phyloP scores from a whole-genome alignment of 2,888 invertebrate species.

The Sphaerophoria rueppellii region DNA sequence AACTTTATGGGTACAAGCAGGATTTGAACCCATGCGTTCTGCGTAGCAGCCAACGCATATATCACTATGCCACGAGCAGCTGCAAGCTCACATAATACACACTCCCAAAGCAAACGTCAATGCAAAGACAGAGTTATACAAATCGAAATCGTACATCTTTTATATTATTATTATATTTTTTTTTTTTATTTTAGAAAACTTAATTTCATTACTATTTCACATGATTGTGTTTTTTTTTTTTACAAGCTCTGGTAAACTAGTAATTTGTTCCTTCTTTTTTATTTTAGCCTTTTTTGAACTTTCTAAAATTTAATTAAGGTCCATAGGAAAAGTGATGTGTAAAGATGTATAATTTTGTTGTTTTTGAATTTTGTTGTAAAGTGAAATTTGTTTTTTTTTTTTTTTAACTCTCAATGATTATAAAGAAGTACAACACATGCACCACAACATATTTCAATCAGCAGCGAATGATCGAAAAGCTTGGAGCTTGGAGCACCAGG shows the following conservation, averaged over 20 bases:
- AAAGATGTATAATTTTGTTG: conserved; percentile 43
- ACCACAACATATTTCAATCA: conserved; percentile 64
- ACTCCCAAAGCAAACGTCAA: too few species aligned
- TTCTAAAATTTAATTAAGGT: conserved; percentile 52
- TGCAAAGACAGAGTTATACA: too few species aligned
- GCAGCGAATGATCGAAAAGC: conserved; percentile 69
- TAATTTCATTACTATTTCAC: conserved; percentile 62
- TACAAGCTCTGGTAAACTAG: conserved; percentile 68
- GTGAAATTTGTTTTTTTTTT: neutral
- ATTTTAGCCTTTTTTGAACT: conserved; percentile 22
- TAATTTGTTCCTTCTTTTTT: conserved; percentile 15
- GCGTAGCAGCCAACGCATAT: too few species aligned
- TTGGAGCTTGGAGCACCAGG: conserved; percentile 72
- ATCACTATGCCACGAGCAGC: too few species aligned
- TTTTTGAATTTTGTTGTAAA: conserved; percentile 48
- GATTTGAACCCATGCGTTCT: too few species aligned
- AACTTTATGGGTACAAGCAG: too few species aligned
- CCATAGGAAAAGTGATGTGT: conserved; percentile 64
- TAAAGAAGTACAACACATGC: conserved; percentile 65
- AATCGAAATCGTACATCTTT: too few species aligned
- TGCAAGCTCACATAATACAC: too few species aligned
- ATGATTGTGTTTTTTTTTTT: conserved; percentile 47
- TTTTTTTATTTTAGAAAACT: conserved; percentile 61
- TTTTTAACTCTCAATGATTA: conserved; percentile 54
- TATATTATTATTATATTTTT: neutral